phyloP scores from a whole-genome alignment of 2,113 vertebrate genomes.

The Thymallus thymallus region DNA sequence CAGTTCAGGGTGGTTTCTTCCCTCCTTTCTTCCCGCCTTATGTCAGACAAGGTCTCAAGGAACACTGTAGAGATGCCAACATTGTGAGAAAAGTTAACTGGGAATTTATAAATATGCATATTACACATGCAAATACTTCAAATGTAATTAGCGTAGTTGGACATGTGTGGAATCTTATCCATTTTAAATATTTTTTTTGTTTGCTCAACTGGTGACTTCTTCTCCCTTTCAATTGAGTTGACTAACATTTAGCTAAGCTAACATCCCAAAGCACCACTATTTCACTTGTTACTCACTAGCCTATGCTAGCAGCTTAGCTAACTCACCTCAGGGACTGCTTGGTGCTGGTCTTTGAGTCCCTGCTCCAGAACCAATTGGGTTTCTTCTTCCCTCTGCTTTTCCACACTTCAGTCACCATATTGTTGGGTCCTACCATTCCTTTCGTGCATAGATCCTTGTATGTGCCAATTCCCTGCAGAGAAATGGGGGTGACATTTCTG shows the following conservation, averaged over 20 bases:
- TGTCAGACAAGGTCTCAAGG: constrained; percentile 18
- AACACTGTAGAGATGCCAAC: constrained; percentile 9
- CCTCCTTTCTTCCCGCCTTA: background rate
- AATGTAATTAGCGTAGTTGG: background rate
- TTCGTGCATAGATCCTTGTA: background rate
- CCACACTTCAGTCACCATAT: constrained; percentile 5
- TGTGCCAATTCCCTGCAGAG: background rate
- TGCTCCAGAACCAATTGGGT: background rate
- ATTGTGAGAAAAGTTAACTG: constrained; percentile 6
- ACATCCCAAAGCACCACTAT: background rate
- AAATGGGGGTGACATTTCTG: background rate
- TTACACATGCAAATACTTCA: too few relatives aligned
- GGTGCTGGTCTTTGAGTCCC: background rate
- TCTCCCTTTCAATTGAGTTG: background rate
- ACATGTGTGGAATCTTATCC: background rate
- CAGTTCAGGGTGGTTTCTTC: constrained; percentile 6
- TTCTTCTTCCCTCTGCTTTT: background rate
- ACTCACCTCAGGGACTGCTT: too few relatives aligned
- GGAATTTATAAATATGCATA: background rate
- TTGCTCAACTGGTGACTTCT: background rate
- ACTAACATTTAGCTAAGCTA: constrained; percentile 3
- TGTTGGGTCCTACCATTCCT: constrained; percentile 33
- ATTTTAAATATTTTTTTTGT: background rate
- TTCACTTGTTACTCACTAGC: background rate
- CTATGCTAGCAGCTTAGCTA: background rate